A percentile compares a stretch with the other conserved stretches of the same genome.
Conservation (phyloP, 2,113 vertebrate genomes). For the Sisor rabdophorus region DNA sequence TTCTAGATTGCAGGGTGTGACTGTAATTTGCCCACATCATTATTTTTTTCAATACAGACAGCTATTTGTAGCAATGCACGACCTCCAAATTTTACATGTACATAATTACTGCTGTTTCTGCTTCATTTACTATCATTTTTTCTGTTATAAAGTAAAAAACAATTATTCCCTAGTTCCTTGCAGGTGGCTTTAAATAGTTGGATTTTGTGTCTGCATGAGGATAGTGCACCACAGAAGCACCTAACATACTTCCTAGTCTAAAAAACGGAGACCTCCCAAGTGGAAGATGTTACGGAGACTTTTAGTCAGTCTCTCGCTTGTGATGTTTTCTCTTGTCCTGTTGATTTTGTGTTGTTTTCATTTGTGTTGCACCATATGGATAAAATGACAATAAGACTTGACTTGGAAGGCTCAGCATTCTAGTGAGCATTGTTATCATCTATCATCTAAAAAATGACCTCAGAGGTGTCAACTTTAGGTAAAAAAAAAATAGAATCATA, state of each 20-base stretch:
- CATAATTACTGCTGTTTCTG: neutral
- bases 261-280: slow-evolving; percentile 20
- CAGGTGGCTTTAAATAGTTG: neutral
- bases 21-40: neutral
- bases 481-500: neutral
- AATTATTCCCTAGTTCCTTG: slow-evolving; percentile 7
- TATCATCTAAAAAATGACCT: neutral
- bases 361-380: too few relatives aligned
- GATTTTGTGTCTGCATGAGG: neutral
- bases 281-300: too few relatives aligned
- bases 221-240: neutral
- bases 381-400: too few relatives aligned
- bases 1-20: neutral
- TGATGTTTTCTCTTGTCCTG: too few relatives aligned
- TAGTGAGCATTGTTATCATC: too few relatives aligned
- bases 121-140: neutral
- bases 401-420: too few relatives aligned
- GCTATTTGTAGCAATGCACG: slow-evolving; percentile 2
- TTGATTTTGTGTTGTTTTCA: too few relatives aligned
- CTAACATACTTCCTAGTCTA: neutral
- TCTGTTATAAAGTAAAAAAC: slow-evolving; percentile 8
- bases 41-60: neutral
- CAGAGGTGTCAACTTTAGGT: neutral
- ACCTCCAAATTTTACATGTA: neutral
- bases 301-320: too few relatives aligned